Base-by-base conservation (phyloP, 2,797 vertebrate species). In the Coilia nasus region DNA sequence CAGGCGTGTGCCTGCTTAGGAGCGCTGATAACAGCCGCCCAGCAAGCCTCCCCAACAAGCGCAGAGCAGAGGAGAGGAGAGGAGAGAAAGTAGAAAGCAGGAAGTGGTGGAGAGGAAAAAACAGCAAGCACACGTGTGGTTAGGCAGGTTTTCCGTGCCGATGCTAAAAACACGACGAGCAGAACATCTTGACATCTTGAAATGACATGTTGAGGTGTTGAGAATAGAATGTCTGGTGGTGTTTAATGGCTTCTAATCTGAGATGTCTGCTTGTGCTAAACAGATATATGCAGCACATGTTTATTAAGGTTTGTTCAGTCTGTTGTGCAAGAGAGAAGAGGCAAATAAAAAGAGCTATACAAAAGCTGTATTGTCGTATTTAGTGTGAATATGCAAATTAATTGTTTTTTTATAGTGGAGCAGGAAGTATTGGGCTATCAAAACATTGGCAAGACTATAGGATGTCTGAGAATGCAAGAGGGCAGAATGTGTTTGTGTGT, bases 101-200 rank as follows among this genome's bases (percentile, higher is more conserved):
- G 71, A 78, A 78, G 35, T 44, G 17, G 71, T 19, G 5, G 1
- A 5, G 35, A 78, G 19, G 31, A 78, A 44, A 21, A 17, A 78
- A 78, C 71, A 21, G 71, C 19, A 44, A 78, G 23, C 35, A 21
- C 71, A 44, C 19, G 71, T 75, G 67, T 78, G 35, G 71, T 78
- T 78, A 44, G 71, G 71, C 71, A 78, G 71, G 35, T 78, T 78
- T 41, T 78, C 35, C 9, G 31, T 78, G 71, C 71, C 11, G 35
- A 78, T 78, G 35, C 17, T 78, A 44, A 21, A 41, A 35, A 19
- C 41, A 44, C 9, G 71, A 11, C 35, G 41, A 75, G 11, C 14
- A 75, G 14, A 75, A 75, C 28, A 75, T 75, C 67, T 78, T 41
- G 35, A 10, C 31, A 44, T 0, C 17, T 3, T 6, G 28, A 78